Conservation (phyloP, 2,888 invertebrate genomes). For the Asteroscopus sphinx region DNA sequence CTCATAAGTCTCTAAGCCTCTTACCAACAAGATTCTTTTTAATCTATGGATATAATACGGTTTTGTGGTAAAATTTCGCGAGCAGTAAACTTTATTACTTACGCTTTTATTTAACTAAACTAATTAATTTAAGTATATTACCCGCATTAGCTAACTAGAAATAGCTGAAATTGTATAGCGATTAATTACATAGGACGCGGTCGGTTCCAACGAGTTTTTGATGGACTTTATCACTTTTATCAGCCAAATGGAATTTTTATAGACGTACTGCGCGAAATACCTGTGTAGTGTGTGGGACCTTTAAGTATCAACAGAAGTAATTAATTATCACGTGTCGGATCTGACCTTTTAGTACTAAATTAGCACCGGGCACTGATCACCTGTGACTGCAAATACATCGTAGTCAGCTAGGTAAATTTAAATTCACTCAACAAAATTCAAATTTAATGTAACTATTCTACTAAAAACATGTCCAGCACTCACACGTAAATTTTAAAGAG, state of each 20-base stretch:
- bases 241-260: conserved; percentile 59
- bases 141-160: conserved; percentile 9
- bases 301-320: conserved; percentile 41
- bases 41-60: too few relatives aligned
- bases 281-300: conserved; percentile 32
- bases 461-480: conserved; percentile 6
- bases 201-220: conserved; percentile 50
- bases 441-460: conserved; percentile 1
- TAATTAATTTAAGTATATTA: background rate
- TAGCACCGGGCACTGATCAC: conserved; percentile 33
- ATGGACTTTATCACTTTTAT: conserved; percentile 62
- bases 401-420: background rate
- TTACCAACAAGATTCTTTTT: too few relatives aligned
- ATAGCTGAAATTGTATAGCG: conserved; percentile 6
- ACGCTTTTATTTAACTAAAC: background rate
- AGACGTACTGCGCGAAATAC: conserved; percentile 19
- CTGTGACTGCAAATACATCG: conserved; percentile 33
- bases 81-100: too few relatives aligned
- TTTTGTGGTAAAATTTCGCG: too few relatives aligned
- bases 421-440: conserved; percentile 6
- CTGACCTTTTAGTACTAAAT: conserved; percentile 51
- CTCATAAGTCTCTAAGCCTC: too few relatives aligned
- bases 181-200: conserved; percentile 50
- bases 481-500: conserved; percentile 46
- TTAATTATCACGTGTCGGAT: conserved; percentile 48